Base-by-base conservation (phyloP, 2,888 invertebrate species). In the Leptopilina myrica region DNA sequence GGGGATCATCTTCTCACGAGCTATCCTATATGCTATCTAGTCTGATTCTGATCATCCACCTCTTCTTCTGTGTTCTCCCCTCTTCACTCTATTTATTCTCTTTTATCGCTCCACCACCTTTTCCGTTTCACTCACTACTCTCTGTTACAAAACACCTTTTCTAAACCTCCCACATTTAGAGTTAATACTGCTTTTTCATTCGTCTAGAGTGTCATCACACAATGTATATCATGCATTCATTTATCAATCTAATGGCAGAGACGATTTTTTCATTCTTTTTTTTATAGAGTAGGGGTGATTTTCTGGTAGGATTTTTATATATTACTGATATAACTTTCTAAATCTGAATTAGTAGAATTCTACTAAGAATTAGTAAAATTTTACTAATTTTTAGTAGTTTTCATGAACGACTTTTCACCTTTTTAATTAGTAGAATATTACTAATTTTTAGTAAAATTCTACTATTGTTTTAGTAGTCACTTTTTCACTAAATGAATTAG, bases 1-100 rank as follows among this genome's bases (percentile, higher is more conserved):
- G 81, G 83, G 82, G 80, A 78, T 73, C 62, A 43, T 75, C 78
- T 78, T 64, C 67, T 77, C 73, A 56, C 56, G 67, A 67, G 46
- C 46, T 67, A 46, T 65, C 46, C 26, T 49, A 49, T 49, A 8
- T 49, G 67, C 46, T 66, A 67, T 53, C 67, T 26, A 53, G 69
- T 5, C 56, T 56, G 73, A 73, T 56, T 73, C 56, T 56, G 26
- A 73, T 56, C 73, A 73, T 26, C 33, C 56, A 33, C 15, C 14
- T 40, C 73, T 26, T 26, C 62, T 62, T 20, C 53, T 49, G 11
- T 49, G 11, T 49, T 49, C 49, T 46, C 11, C 49, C 49, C 49
- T 4, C 49, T 11, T 12, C 12, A 11, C 49, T 6, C 43, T 8
- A 7, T 43, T 49, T 11, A 12, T 49, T 11, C 33, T 73, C 26